Percentiles rank a stretch among this genome's conserved stretches.
Evolutionary conservation across 2,113 vertebrate genomes (phyloP).

Genomic region (Phalacrocorax brasilianus): DNA sequence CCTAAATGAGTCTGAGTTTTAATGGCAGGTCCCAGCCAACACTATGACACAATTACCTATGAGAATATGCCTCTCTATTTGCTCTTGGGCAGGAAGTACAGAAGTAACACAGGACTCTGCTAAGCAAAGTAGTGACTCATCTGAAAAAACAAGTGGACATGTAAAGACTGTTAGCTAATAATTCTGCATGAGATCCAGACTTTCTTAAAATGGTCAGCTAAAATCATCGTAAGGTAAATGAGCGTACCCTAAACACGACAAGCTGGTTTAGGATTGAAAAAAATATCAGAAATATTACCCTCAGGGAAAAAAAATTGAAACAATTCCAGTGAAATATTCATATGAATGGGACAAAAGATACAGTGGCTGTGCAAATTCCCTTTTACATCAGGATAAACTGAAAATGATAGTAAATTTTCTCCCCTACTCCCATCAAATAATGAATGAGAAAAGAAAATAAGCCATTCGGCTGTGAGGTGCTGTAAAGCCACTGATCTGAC

Average conservation of each 20-base stretch:
- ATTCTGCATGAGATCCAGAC: neutral
- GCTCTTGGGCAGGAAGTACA: neutral
- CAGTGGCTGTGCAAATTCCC: neutral
- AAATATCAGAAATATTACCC: neutral
- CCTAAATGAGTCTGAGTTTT: neutral
- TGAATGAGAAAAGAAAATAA: neutral
- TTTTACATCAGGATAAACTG: neutral
- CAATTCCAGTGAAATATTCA: neutral
- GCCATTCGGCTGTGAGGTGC: rapidly evolving
- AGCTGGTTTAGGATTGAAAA: neutral
- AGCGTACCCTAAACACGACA: neutral
- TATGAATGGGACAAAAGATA: neutral
- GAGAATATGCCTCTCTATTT: neutral
- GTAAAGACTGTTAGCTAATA: neutral
- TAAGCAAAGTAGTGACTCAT: neutral
- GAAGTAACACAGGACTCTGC: neutral
- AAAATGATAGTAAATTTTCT: neutral
- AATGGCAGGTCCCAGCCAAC: neutral
- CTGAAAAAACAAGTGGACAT: neutral
- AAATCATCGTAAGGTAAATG: neutral
- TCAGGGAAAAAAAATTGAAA: neutral
- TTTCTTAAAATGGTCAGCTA: neutral
- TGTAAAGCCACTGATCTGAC: neutral
- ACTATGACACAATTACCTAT: neutral
- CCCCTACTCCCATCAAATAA: neutral